Base-by-base conservation (phyloP, 2,113 vertebrate species). In the Gobiocypris rarus region DNA sequence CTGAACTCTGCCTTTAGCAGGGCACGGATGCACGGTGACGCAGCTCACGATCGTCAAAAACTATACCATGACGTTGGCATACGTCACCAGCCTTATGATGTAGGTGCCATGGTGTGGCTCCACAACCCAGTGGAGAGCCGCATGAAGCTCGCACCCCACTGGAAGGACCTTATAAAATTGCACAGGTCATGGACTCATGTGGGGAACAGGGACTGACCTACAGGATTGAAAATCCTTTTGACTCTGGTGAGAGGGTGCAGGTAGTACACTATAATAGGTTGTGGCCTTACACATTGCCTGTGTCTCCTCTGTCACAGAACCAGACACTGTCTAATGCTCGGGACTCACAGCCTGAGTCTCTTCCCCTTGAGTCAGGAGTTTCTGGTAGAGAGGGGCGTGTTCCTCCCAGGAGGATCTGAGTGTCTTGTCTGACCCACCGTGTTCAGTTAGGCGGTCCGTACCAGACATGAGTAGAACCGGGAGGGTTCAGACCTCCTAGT, bases 51-150 rank as follows among this genome's bases (percentile, higher is more conserved):
- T 4, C 13, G 8, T 41, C 52, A 75, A 38, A 56, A 43, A 54
- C 34, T 54, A 9, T 83, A 38, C 34, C 54, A 24, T 52, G 69
- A 73, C 74, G 67, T 34, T 34, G 70, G 34, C 13, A 26, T 59
- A 14, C 31, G 43, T 34, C 52, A 61, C 54, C 50, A 22, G 17
- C n/a, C 31, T 31, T 82, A 56, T 71, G 50, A 34, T 5, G 45
- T 56, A 45, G 48, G 69, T 71, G 65, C 48, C 10, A 45, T 48
- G 19, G 65, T 74, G 24, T 71, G 81, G 77, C 58, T 65, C 17
- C 61, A 45, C 58, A 80, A 80, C 38, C 77, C 54, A 1, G 54
- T 58, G 10, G 54, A 78, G 54, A 59, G 26, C 19, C 54, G 31
- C 34, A 58, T 34, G 26, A 59, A 78, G 19, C 34, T 78, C 31